Evolutionary conservation across 2,888 invertebrate genomes (phyloP).

Genomic region (Pomacea canaliculata): DNA sequence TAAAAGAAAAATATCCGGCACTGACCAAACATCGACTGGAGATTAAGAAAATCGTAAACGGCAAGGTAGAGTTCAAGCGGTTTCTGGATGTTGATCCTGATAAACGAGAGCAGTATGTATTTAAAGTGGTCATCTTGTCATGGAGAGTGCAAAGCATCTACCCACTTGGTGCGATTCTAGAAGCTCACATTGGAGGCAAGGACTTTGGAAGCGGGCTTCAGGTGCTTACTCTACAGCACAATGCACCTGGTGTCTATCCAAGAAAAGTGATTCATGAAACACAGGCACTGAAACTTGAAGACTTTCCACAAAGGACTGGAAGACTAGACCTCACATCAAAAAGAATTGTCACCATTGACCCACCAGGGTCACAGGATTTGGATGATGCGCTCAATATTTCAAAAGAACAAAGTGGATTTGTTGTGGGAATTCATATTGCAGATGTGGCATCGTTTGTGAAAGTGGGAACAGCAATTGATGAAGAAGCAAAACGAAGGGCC

Average conservation of each 20-base stretch:
- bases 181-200: constrained; percentile 30
- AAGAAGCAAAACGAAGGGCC: constrained; percentile 39
- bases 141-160: constrained; percentile 43
- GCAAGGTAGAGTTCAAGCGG: constrained; percentile 27
- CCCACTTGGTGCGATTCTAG: constrained; percentile 45
- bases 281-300: not conserved
- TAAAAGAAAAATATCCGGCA: constrained; percentile 11
- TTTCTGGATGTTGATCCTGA: constrained; percentile 33
- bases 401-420: constrained; percentile 25
- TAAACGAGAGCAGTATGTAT: constrained; percentile 39
- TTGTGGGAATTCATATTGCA: constrained; percentile 49
- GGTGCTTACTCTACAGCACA: constrained; percentile 17
- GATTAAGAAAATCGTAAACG: constrained; percentile 33
- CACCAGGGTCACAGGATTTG: constrained; percentile 39
- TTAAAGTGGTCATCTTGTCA: constrained; percentile 42
- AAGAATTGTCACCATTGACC: constrained; percentile 48
- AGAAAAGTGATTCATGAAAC: constrained; percentile 1
- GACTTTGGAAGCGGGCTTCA: constrained; percentile 10
- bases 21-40: constrained; percentile 15
- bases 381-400: constrained; percentile 48
- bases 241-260: constrained; percentile 10
- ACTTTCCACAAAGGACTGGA: not conserved
- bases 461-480: constrained; percentile 39
- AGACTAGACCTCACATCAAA: constrained; percentile 36
- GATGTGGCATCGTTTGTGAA: constrained; percentile 43